Base-by-base conservation (phyloP, 2,888 invertebrate genomes). In the Syritta pipiens region DNA sequence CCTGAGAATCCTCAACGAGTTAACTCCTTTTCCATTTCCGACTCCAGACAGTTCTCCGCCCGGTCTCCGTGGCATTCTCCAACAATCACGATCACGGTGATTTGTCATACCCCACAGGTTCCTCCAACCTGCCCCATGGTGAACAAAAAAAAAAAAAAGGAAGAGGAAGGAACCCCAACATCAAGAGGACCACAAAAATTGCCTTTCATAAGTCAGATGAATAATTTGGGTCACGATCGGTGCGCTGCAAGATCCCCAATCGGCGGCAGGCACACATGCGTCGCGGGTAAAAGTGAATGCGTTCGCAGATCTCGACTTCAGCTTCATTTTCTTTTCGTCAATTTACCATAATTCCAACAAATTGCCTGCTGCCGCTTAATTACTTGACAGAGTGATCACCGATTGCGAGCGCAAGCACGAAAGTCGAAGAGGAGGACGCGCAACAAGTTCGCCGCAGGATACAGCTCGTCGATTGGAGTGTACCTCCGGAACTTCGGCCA, bases 161-260 rank as follows among this genome's bases (percentile, higher is more conserved):
- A 40, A 59, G 72, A 72, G 59, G 59, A 59, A 67, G n/a, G n/a
- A n/a, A n/a, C n/a, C n/a, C n/a, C n/a, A n/a, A 72, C 30, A 60
- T 44, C 40, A 48, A 28, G 14, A n/a, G 17, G 28, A 62, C 10
- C 12, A 28, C 42, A 28, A 10, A 79, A 79, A 62, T 74, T 79
- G 24, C 79, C 68, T 79, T 79, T 79, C 79, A 79, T 79, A 79
- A 79, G 62, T 74, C 74, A 67, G 68, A 79, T 79, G 74, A 79
- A 74, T 79, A 79, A 79, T 79, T 79, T 79, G 67, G 79, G 79
- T 79, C 79, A 79, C 79, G 79, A 79, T 79, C 79, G 79, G 71
- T 76, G 53, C 71, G 59, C 51, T 57, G 67, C 35, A 74, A 60
- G 53, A 60, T 77, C 72, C 65, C n/a, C n/a, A n/a, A n/a, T n/a